Evolutionary conservation across 2,113 vertebrate species (phyloP).

Genomic region (Atlantisia rogersi): DNA sequence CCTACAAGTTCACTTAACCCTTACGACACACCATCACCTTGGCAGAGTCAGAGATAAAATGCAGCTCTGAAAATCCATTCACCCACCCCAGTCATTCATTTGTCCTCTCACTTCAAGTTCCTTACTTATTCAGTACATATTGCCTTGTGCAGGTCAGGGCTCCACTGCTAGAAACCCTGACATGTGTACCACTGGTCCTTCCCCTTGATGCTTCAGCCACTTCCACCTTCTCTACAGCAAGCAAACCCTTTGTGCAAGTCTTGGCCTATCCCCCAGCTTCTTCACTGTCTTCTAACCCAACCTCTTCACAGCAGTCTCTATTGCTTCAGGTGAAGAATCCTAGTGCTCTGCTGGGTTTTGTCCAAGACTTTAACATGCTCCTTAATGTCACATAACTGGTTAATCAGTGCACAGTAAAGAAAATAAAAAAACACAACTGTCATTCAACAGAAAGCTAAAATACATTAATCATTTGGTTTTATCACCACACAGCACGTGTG

Average conservation of each 20-base stretch:
- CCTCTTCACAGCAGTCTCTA: background rate
- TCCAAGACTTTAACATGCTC: rapidly evolving
- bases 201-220: background rate
- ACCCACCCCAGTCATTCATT: background rate
- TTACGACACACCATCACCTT: background rate
- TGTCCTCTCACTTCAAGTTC: background rate
- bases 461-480: slow-evolving; percentile 37
- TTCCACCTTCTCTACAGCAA: background rate
- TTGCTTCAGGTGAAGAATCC: background rate
- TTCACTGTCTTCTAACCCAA: background rate
- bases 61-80: background rate
- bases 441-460: slow-evolving; percentile 36
- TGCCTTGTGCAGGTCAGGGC: background rate
- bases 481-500: slow-evolving; percentile 18
- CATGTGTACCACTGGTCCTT: background rate
- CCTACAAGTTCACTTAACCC: background rate
- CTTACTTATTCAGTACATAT: background rate
- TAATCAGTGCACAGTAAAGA: background rate
- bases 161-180: background rate
- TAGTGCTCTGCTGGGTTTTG: background rate
- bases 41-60: background rate
- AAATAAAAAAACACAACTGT: background rate
- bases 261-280: background rate
- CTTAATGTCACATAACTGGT: background rate
- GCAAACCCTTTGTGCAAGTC: background rate